phyloP scores from a whole-genome alignment of 2,797 vertebrate genomes.

The Coluber constrictor region DNA sequence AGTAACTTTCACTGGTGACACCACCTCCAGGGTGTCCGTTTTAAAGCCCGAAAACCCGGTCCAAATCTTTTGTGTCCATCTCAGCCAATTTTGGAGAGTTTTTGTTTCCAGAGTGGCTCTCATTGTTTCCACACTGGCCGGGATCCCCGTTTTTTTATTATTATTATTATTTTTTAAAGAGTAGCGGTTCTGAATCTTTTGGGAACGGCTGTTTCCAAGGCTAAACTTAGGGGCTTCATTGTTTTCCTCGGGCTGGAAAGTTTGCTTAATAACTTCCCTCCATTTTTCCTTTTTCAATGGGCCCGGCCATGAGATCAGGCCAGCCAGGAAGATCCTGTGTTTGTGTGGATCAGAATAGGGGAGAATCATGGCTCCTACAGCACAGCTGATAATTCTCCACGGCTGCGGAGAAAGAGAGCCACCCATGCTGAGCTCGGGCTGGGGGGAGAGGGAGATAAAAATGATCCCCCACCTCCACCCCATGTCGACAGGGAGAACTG shows the following conservation, averaged over 20 bases:
- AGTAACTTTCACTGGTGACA: not conserved
- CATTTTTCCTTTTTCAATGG: slow-evolving; percentile 78
- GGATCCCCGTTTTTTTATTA: slow-evolving; percentile 60
- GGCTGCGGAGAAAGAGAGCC: slow-evolving; percentile 69
- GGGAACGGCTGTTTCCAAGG: slow-evolving; percentile 71
- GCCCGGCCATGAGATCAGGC: slow-evolving; percentile 87
- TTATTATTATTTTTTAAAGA: slow-evolving; percentile 46
- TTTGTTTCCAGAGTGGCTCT: slow-evolving; percentile 21
- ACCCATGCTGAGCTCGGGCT: not conserved
- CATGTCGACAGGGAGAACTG: not conserved
- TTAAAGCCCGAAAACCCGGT: no score
- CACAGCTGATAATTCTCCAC: slow-evolving; percentile 69
- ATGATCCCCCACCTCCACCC: not conserved
- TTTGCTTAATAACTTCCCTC: slow-evolving; percentile 88
- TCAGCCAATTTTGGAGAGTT: not conserved
- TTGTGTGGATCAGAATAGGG: slow-evolving; percentile 92
- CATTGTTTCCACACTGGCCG: slow-evolving; percentile 59
- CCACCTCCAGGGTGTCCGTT: not conserved
- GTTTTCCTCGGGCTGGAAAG: slow-evolving; percentile 76
- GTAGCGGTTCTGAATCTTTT: slow-evolving; percentile 58
- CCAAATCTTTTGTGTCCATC: not conserved
- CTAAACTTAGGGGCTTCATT: slow-evolving; percentile 92
- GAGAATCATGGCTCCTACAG: slow-evolving; percentile 67
- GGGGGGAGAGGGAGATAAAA: not conserved
- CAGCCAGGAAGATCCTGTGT: slow-evolving; percentile 97